Evolutionary conservation across 2,113 vertebrate genomes (phyloP), one percentile per base, ranked within the genome.

Genomic region (Philantomba maxwellii): DNA sequence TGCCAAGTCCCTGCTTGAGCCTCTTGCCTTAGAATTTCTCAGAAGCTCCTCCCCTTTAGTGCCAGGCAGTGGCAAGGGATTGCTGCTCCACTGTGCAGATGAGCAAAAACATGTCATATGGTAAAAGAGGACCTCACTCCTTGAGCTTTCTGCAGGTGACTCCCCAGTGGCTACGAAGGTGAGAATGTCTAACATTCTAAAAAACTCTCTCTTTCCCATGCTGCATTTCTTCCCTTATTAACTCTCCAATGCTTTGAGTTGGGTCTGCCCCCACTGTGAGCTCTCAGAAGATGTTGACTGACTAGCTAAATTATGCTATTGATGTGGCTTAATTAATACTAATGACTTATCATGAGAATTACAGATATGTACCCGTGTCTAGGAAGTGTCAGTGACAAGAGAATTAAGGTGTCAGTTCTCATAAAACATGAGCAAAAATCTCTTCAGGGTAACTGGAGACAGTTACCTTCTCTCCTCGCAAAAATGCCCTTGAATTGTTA

Each of bases 301-400:
- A 96, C 93, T 96, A 95, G 82, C 86, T 97, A 98, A 98, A 97
- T 97, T 96, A 96, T 96, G 93, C 94, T 96, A 97, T 94, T 97
- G 89, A 97, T 98, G 96, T 96, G 94, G 25, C 91, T 97, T 98
- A 98, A 97, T 98, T 97, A 97, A 98, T 97, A 97, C 94, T 97
- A 97, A 98, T 97, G 88, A 95, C 89, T 96, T 97, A 96, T 95
- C 97, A 97, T 96, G 97, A 98, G 94, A 98, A 97, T 98, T 98
- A 94, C 93, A 98, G 96, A 96, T 98, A 96, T 86, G 94, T 97
- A 96, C 87, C 62, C 17, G 2, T 97, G 83, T 98, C 94, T 97
- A 91, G 85, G 83, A 97, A 96, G 82, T 96, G 91, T 97, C 94
- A 97, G 95, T 95, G 91, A 95, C 93, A 97, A 97, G 95, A 96